Conservation (phyloP, 2,113 vertebrate species). For the Oreochromis tanganicae region DNA sequence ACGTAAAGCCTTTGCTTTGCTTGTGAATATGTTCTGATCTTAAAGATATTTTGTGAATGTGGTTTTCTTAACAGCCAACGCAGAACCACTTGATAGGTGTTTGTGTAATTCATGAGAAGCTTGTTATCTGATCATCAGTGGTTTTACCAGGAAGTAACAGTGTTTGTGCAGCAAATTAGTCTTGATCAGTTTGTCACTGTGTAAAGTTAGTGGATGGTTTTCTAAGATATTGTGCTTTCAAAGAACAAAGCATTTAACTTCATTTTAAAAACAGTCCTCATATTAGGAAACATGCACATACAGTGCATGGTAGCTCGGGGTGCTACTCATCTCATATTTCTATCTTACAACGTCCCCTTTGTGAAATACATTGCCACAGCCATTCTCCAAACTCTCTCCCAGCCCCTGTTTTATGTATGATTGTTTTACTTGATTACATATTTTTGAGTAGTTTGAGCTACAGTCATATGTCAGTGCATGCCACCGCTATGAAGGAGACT, state of each 20-base stretch:
- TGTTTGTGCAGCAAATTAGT: not conserved
- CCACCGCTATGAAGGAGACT: not conserved
- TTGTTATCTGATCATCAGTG: not conserved
- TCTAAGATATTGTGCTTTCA: not conserved
- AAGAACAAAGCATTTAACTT: not conserved
- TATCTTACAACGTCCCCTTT: not conserved
- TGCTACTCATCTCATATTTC: not conserved
- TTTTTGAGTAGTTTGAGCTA: not conserved
- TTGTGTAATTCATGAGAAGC: not conserved
- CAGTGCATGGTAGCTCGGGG: not conserved
- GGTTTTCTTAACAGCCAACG: not conserved
- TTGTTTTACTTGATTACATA: not conserved
- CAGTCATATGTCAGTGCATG: not conserved
- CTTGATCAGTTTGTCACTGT: not conserved
- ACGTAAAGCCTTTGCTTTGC: not conserved
- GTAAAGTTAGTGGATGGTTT: not conserved
- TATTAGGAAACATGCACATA: not conserved
- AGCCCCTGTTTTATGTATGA: not conserved
- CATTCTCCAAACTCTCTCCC: not conserved
- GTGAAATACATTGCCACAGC: not conserved
- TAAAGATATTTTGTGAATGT: not conserved
- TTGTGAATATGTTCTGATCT: not conserved
- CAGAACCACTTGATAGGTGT: not conserved
- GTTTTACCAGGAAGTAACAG: not conserved
- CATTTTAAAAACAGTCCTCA: not conserved